Evolutionary conservation across 2,888 invertebrate genomes (phyloP).

Genomic region (Noctuana brunneofusca): DNA sequence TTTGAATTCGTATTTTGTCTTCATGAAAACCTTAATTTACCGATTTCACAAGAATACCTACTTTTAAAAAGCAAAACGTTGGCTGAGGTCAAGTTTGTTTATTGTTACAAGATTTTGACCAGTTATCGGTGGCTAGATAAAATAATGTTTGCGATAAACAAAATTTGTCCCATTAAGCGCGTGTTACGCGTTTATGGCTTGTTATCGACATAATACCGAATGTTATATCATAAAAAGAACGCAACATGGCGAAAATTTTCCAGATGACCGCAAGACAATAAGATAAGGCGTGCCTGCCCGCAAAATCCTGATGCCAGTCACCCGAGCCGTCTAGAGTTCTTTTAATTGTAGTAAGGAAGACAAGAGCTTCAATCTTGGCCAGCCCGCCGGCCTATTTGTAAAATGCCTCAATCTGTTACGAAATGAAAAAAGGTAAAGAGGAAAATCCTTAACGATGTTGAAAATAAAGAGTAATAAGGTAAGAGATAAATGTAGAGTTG

Average conservation of each 20-base stretch:
- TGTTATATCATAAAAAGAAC: not conserved
- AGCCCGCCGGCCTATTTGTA: no score
- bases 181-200: not conserved
- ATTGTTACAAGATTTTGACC: conserved; percentile 21
- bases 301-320: conserved; percentile 1
- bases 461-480: not conserved
- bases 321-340: not conserved
- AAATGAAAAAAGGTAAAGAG: not conserved
- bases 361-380: not conserved
- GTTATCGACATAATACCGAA: not conserved
- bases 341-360: not conserved
- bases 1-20: no score
- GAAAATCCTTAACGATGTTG: not conserved
- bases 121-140: not conserved
- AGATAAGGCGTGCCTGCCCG: not conserved
- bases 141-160: not conserved
- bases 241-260: not conserved
- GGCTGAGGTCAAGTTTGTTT: conserved; percentile 25
- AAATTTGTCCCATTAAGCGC: not conserved
- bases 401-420: no score
- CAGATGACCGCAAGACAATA: not conserved
- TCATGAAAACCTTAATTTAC: not conserved
- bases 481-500: not conserved
- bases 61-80: conserved; percentile 2
- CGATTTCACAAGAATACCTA: conserved; percentile 18